Conservation (phyloP, 2,113 vertebrate genomes). For the Boulengeromyrus knoepffleri region DNA sequence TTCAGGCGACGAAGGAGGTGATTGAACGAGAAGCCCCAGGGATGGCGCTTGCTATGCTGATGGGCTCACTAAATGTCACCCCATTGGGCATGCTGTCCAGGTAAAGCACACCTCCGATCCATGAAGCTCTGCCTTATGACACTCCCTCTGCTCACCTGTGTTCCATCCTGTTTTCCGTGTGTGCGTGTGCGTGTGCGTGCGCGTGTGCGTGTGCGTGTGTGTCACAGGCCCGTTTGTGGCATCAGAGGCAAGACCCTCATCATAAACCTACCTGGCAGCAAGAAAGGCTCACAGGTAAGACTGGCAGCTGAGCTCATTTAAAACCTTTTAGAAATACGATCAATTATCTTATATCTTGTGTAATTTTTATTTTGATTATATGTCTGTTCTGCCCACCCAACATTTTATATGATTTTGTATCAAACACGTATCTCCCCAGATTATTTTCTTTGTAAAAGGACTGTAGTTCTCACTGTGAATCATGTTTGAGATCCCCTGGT, state of each 20-base stretch:
- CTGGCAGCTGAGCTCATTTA: neutral
- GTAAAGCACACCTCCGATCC: conserved; percentile 55
- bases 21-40: conserved; percentile 96
- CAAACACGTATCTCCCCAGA: neutral
- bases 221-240: conserved; percentile 88
- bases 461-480: neutral
- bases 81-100: conserved; percentile 98
- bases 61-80: conserved; percentile 98
- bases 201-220: neutral
- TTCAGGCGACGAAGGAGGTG: conserved; percentile 95
- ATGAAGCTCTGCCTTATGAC: too few relatives aligned
- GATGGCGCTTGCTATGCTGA: conserved; percentile 97
- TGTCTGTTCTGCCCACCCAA: neutral
- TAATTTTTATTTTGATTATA: too few relatives aligned
- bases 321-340: neutral
- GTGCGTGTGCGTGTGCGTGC: neutral
- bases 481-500: neutral
- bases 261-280: conserved; percentile 98
- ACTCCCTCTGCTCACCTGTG: neutral
- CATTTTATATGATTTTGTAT: neutral
- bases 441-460: neutral
- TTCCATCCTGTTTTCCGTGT: neutral
- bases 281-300: conserved; percentile 98
- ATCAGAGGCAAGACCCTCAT: conserved; percentile 98
- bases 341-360: neutral